phyloP scores from a whole-genome alignment of 2,888 invertebrate species.

The Caradrina clavipalpis region DNA sequence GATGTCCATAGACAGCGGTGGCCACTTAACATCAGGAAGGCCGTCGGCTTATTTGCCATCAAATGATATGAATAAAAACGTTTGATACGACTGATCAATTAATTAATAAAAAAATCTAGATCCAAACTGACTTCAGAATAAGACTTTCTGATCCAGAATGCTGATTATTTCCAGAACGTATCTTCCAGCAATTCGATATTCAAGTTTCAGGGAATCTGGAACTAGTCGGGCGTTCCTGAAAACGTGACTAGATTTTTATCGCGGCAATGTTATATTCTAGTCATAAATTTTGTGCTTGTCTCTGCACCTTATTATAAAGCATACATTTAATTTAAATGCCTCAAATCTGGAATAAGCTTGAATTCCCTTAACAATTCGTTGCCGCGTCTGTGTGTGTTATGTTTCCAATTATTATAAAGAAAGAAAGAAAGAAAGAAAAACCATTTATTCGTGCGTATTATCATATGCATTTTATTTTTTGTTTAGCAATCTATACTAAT shows the following conservation, averaged over 20 bases:
- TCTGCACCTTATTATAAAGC: slow-evolving; percentile 5
- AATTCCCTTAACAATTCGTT: neutral
- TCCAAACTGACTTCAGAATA: no score
- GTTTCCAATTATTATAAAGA: no score
- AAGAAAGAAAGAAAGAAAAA: no score
- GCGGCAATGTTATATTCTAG: slow-evolving; percentile 4
- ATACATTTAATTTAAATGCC: slow-evolving; percentile 20
- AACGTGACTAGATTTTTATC: slow-evolving; percentile 40
- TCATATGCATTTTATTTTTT: no score
- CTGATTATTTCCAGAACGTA: slow-evolving; percentile 16
- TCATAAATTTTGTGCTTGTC: slow-evolving; percentile 29
- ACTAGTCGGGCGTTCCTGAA: slow-evolving; percentile 23
- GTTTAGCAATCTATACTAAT: no score
- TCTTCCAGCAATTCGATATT: slow-evolving; percentile 28
- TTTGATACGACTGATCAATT: no score
- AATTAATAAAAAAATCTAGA: no score
- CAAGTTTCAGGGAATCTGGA: slow-evolving; percentile 19
- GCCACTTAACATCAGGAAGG: no score
- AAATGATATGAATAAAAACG: no score
- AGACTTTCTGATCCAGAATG: slow-evolving; percentile 1
- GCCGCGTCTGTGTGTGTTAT: neutral
- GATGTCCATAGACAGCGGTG: no score
- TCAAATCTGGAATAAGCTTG: neutral
- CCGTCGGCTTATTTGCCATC: no score
- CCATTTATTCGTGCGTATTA: no score